Evolutionary conservation across 2,888 invertebrate genomes (phyloP).

Genomic region (Coenonympha glycerion): DNA sequence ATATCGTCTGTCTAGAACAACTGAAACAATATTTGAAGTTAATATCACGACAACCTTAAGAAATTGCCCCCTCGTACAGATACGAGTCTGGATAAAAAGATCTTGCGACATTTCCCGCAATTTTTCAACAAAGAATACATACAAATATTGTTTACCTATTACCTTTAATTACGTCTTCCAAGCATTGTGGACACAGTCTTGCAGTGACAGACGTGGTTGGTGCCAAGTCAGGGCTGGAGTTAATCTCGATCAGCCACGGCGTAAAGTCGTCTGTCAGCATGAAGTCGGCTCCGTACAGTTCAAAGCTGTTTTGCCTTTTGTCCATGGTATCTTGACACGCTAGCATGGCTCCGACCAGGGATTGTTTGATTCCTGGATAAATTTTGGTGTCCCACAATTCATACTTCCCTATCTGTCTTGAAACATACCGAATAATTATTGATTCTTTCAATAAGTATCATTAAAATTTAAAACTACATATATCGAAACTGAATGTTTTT

Average conservation of each 20-base stretch:
- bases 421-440: too few species aligned
- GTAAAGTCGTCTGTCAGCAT: constrained; percentile 91
- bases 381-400: constrained; percentile 89
- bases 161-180: constrained; percentile 96
- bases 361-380: constrained; percentile 91
- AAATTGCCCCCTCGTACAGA: too few species aligned
- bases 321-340: constrained; percentile 92
- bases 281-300: constrained; percentile 96
- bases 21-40: constrained; percentile 61
- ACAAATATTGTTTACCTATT: too few species aligned
- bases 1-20: constrained; percentile 83
- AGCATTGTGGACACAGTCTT: constrained; percentile 87
- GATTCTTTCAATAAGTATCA: constrained; percentile 11
- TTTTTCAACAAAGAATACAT: too few species aligned
- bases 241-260: constrained; percentile 96
- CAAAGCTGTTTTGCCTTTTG: constrained; percentile 87
- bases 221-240: constrained; percentile 94
- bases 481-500: too few species aligned
- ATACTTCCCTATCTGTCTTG: constrained; percentile 82
- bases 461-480: too few species aligned
- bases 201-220: constrained; percentile 93
- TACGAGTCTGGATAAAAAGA: too few species aligned
- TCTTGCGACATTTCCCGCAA: too few species aligned
- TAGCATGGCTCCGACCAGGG: constrained; percentile 84
- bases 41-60: background rate